Base-by-base conservation (phyloP, 2,797 vertebrate species). In the Sebastes glaucus region DNA sequence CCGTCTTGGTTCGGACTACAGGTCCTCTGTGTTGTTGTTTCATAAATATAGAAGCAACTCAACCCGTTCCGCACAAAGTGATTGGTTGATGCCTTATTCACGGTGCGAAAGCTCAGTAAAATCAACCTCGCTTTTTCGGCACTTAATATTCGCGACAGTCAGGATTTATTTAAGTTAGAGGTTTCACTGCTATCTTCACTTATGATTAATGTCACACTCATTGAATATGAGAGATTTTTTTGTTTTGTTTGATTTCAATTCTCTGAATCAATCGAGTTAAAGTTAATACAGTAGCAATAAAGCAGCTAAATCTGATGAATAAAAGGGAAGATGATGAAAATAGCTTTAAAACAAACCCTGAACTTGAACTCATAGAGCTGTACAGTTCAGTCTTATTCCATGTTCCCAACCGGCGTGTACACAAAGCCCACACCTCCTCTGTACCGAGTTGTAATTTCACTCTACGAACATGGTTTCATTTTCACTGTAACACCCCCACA, bases 401-500 rank as follows among this genome's bases (percentile, higher is more conserved):
- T 23, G 42, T 73, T 81, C 67, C 80, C 75, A 73, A 65, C 84
- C 11, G 38, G 52, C 56, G 11, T 78, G 80, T 67, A 75, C 63
- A 78, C 64, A 68, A 74, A 73, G 70, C 74, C 61, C 66, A 71
- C 77, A 46, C 70, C 79, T 78, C 63, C 27, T 76, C 71, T 57
- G 68, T 27, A 20, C 71, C 7, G 7, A 55, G 67, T 23, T 79
- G 68, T 83, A 81, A 74, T 79, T 88, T 74, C 61, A 65, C 76
- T 74, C 72, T 10, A 23, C 20, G 11, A 80, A 32, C 76, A 63
- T 68, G 11, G 77, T 89, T 87, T 88, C 82, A 82, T 80, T 78
- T 78, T 62, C 78, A 68, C 55, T 25, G 60, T 9, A 65, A 83
- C 77, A 71, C 49, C 71, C 83, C 60, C 73, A 86, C 81, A 85